Base-by-base conservation (phyloP, 2,888 invertebrate species). In the Dasypogon diadema region DNA sequence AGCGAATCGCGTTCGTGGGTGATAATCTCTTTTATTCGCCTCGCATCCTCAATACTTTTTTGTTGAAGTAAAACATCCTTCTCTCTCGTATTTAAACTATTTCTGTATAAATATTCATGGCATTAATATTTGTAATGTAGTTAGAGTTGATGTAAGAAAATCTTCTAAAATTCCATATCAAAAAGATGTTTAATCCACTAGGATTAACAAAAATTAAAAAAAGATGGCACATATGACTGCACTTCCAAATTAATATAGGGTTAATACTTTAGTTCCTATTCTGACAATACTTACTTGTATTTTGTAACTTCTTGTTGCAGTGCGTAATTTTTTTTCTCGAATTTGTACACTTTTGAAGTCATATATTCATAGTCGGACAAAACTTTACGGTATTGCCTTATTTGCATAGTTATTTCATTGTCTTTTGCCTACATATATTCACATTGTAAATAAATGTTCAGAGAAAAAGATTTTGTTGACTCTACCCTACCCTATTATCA, bases 1-100 rank as follows among this genome's bases (percentile, higher is more conserved):
- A 84, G 79, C 18, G 77, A 77, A 55, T 83, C 83, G 5, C 83
- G 82, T 74, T 84, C 84, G 21, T 82, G 81, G 42, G 82, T 82
- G 2, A 83, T 72, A 37, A 81, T 78, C 18, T 83, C 83, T 56
- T 83, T 83, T 3, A 82, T 14, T 24, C 42, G 18, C 4, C 24
- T 2, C 16, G 34, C 6, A 2, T 70, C 54, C 0, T 70, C 34
- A 2, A 24, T 14, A 30, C 21, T 26, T 12, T 51, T 54, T 6
- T 22, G 5, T 24, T 73, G 73, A 34, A 18, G 26, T 2, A 21
- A 10, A 12, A 54, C 12, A 30, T 70, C 70, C 8, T 18, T 54
- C 4, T 70, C 70, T 21, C n/a, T 54, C n/a, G 24, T 54, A 21
- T 30, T 16, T 12, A 70, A 4, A 12, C 30, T 12, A 34, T 24